These are phyloP conservation scores for Deilephila porcellus DNA, from an alignment of 2,888 invertebrate genomes.

Conservation along the genomic window DNA sequence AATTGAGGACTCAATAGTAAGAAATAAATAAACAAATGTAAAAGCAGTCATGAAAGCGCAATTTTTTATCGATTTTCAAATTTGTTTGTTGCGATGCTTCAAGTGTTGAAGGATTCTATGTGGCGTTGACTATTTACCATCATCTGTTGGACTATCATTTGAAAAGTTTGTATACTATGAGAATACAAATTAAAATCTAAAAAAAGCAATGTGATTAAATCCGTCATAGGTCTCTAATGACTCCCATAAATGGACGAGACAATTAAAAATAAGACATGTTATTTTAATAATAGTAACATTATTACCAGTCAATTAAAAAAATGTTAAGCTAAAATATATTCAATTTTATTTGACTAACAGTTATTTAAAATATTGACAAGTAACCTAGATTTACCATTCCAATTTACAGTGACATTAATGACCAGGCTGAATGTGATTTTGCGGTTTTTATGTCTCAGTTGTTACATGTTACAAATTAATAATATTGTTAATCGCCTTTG, in stretches of 20 bases:
- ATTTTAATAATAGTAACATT: not conserved
- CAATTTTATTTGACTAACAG: constrained; percentile 22
- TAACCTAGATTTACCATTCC: constrained; percentile 19
- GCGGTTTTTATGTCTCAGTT: constrained; percentile 6
- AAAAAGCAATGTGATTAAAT: not conserved
- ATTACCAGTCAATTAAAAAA: not conserved
- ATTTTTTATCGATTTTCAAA: too few species aligned
- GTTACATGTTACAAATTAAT: constrained; percentile 7
- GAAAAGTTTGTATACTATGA: too few species aligned
- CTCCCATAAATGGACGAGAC: not conserved
- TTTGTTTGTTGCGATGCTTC: too few species aligned
- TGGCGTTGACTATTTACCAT: too few species aligned
- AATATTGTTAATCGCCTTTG: constrained; percentile 1
- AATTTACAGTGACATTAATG: constrained; percentile 22
- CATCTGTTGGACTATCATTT: too few species aligned
- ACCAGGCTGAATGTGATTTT: constrained; percentile 15
- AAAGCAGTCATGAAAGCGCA: too few species aligned
- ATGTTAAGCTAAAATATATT: not conserved
- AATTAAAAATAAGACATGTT: not conserved
- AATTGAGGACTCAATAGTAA: not conserved
- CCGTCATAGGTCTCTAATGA: not conserved
- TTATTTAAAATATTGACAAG: constrained; percentile 17
- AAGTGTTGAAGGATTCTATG: too few species aligned
- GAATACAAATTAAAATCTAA: too few species aligned
- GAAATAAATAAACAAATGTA: too few species aligned